Conservation (phyloP, 2,113 vertebrate genomes). For the Dipodomys merriami region DNA sequence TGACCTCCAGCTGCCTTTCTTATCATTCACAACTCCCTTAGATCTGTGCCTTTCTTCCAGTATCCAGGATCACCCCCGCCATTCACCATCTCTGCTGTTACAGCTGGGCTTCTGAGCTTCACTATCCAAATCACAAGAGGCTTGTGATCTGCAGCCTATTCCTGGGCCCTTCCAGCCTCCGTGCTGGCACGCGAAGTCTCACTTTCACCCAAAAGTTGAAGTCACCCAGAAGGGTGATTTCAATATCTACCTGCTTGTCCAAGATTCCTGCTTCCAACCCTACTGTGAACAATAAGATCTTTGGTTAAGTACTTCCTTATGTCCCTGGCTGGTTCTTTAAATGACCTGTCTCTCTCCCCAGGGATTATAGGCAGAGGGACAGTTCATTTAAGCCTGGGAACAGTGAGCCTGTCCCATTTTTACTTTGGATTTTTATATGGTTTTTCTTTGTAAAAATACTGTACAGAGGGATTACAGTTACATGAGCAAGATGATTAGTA, state of each 20-base stretch:
- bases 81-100: neutral
- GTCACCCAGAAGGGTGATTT: neutral
- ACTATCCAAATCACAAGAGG: neutral
- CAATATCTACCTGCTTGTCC: neutral
- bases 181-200: neutral
- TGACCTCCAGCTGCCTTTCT: neutral
- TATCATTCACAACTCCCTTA: neutral
- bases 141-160: neutral
- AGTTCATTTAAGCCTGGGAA: too few relatives aligned
- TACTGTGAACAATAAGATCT: neutral
- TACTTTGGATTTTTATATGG: neutral
- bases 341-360: neutral
- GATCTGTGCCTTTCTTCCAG: neutral
- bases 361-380: neutral
- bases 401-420: neutral
- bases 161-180: neutral
- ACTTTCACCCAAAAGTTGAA: neutral
- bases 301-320: neutral
- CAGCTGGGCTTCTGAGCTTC: neutral
- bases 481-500: too few relatives aligned
- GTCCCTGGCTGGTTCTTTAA: neutral
- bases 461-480: too few relatives aligned
- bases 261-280: neutral
- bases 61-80: neutral
- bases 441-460: too few relatives aligned